Base-by-base conservation (phyloP, 2,888 invertebrate genomes). In the Onchidella celtica region DNA sequence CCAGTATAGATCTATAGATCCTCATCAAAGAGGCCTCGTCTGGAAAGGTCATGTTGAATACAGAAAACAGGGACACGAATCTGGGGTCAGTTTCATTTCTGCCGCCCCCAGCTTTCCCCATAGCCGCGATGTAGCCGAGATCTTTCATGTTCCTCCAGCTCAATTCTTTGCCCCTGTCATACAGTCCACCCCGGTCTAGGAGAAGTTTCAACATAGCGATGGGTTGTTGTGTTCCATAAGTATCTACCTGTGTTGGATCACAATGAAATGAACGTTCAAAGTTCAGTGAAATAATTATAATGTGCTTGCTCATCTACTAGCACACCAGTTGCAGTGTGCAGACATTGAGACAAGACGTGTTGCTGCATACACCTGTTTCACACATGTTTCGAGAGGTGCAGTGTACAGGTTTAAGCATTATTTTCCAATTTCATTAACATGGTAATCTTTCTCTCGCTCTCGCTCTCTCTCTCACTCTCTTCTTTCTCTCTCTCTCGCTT, bases 141-240 rank as follows among this genome's bases (percentile, higher is more conserved):
- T 98, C 97, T 91, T 96, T 96, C 82, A 98, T 94, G 87, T 95
- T 95, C 92, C 97, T 98, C 97, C 98, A 97, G 92, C 95, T 96
- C 3, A 97, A 95, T 91, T 97, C 97, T 92, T 97, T 97, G 36
- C 96, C 97, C 76, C 97, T 94, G 93, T 97, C 97, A 91, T 97
- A 98, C 93, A 97, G 95, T 32, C 98, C 98, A 78, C 96, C 96
- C 84, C 96, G 95, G 93, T 98, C 97, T 85, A 98, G 95, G 24
- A 98, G 93, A 11, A 97, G 94, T 92, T 98, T 98, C n/a, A 98
- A 93, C 59, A 98, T 94, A 0, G 98, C 98, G 87, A 98, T 97
- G 0, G 98, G 98, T 90, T 98, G 98, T 91, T 98, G 98, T 0
- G 97, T 98, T 0, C 98, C 98, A 91, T 98, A 98, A 0, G 95